These are phyloP conservation scores for Drosophila bipectinata DNA, from an alignment of 1,140 invertebrate species.

Conservation along the genomic window DNA sequence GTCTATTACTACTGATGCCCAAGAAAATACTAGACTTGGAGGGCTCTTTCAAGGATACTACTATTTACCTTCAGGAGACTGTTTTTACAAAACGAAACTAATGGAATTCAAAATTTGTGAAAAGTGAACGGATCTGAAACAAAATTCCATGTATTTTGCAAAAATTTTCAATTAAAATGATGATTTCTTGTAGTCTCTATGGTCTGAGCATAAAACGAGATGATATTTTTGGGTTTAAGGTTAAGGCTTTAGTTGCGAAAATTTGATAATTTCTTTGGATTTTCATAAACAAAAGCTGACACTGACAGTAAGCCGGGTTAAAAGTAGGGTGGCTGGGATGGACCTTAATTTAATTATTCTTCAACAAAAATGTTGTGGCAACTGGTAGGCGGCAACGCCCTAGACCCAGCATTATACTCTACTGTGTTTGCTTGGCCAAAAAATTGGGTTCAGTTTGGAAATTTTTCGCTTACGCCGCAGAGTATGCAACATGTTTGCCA, in stretches of 20 bases:
- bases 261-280: not conserved
- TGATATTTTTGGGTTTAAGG: too few relatives aligned
- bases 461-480: slow-evolving; percentile 67
- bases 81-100: too few relatives aligned
- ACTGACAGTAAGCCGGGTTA: slow-evolving; percentile 5
- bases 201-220: not conserved
- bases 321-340: too few relatives aligned
- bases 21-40: too few relatives aligned
- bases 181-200: not conserved
- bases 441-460: slow-evolving; percentile 20
- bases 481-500: slow-evolving; percentile 72
- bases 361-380: slow-evolving; percentile 41
- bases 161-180: not conserved
- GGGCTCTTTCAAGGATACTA: too few relatives aligned
- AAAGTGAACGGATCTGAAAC: too few relatives aligned
- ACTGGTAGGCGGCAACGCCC: not conserved
- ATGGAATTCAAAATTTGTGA: too few relatives aligned
- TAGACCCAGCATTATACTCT: not conserved
- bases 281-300: slow-evolving; percentile 15
- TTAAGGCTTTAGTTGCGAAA: too few relatives aligned
- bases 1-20: too few relatives aligned
- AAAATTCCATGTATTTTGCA: too few relatives aligned
- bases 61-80: too few relatives aligned
- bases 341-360: slow-evolving; percentile 46
- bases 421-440: slow-evolving; percentile 30